Percentiles rank a stretch among this genome's conserved stretches.
Conservation (phyloP, 2,797 vertebrate species). For the Micropoecilia bifurca region DNA sequence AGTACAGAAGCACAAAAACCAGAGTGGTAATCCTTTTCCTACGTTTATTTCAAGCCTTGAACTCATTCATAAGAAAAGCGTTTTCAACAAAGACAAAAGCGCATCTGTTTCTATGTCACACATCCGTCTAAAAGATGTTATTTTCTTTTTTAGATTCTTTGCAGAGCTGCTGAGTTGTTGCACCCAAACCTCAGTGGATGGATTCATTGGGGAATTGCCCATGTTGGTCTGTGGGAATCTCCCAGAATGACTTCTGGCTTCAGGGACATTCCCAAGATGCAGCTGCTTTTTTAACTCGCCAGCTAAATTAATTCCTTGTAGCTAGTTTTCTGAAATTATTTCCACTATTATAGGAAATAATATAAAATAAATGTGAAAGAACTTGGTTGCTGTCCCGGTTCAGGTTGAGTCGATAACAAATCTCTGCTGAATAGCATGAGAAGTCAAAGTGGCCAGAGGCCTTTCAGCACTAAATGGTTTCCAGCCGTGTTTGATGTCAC, state of each 20-base stretch:
- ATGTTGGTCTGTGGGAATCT: constrained; percentile 74
- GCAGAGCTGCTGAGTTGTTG: constrained; percentile 39
- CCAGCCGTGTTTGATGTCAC: constrained; percentile 61
- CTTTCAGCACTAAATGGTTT: constrained; percentile 67
- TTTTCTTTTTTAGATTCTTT: constrained; percentile 18
- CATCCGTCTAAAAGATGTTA: constrained; percentile 13
- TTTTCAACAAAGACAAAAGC: constrained; percentile 2
- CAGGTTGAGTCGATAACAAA: constrained; percentile 49
- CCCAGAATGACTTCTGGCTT: constrained; percentile 64
- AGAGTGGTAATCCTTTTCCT: not conserved
- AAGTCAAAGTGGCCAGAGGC: constrained; percentile 41
- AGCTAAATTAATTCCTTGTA: constrained; percentile 48
- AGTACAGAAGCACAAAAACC: not conserved
- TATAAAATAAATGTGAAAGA: constrained; percentile 24
- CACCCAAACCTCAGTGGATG: constrained; percentile 43
- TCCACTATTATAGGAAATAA: not conserved
- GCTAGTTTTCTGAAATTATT: constrained; percentile 10
- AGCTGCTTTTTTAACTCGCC: constrained; percentile 59
- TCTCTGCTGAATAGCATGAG: constrained; percentile 56
- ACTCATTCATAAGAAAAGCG: constrained; percentile 35
- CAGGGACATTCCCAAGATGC: constrained; percentile 77
- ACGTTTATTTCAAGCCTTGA: constrained; percentile 2
- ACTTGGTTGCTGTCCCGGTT: not conserved
- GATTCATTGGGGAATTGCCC: constrained; percentile 69
- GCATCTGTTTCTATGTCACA: constrained; percentile 2